Evolutionary conservation across 1,140 invertebrate species (phyloP), one percentile per base, ranked within the genome.

Genomic region (Camponotus floridanus): DNA sequence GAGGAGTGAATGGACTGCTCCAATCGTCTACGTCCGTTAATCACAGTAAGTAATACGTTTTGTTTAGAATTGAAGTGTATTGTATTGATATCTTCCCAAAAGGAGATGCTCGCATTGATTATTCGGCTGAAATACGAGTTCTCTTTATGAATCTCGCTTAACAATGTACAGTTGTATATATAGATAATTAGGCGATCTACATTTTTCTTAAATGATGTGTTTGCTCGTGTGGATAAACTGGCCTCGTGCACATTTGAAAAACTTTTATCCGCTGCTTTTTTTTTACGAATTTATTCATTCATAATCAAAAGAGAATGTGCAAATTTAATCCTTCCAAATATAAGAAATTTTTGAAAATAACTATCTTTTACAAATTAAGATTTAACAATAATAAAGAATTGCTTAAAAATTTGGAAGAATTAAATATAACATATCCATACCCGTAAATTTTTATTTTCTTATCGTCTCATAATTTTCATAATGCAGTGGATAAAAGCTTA

Each of bases 151-250:
- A 48, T 61, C 73, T 65, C 39, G 26, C 71, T 76, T 31, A 64
- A 85, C 57, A 9, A 76, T 90, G 88, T 91, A 91, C 67, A 91
- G 55, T 90, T 91, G 88, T 91, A 88, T 61, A 85, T 87, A 90
- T 90, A 90, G 73, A 67, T 86, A 21, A 39, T 76, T 79, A 65
- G 21, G 51, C 18, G 21, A 64, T 79, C n/a, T 70, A 31, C 61
- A 15, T 48, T 65, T 79, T 90, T 55, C 48, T 88, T 21, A 39
- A 86, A 80, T 21, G 33, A 71, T 33, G 9, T 33, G 26, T 71
- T 51, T 36, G 76, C 26, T 39, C 61, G 15, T 59, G 7, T 74
- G 81, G 21, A 85, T 78, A 67, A 76, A 76, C 36, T 76, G 73
- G 61, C 48, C 81, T 85, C 62, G 33, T 76, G 45, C 13, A 67